phyloP scores from a whole-genome alignment of 2,113 vertebrate species.

The Microcebus tavaratra region DNA sequence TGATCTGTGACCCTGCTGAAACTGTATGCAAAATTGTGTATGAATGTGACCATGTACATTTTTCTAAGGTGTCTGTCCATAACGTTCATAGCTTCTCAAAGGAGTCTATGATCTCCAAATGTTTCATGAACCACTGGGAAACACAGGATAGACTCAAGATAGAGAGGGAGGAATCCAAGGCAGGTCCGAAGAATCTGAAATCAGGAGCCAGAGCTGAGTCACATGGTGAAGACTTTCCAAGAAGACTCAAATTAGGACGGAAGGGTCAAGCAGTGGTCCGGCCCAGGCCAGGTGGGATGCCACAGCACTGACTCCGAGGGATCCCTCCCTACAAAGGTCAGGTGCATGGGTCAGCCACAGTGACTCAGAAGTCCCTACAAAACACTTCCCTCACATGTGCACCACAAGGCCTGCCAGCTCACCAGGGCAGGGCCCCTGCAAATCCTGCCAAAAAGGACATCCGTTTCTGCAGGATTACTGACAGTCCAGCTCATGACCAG shows the following conservation, averaged over 20 bases:
- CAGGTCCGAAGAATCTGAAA: conserved; percentile 19
- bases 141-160: neutral
- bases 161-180: neutral
- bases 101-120: neutral
- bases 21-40: neutral
- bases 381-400: neutral
- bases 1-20: neutral
- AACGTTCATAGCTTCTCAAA: neutral
- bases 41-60: neutral
- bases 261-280: neutral
- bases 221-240: neutral
- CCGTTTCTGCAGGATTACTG: neutral
- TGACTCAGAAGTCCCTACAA: neutral
- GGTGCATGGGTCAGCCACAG: neutral
- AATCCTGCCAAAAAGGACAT: neutral
- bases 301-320: neutral
- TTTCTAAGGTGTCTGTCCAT: neutral
- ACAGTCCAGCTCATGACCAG: neutral
- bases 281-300: neutral
- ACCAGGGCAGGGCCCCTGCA: neutral
- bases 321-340: neutral
- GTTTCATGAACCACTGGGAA: neutral
- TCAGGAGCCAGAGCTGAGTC: neutral
- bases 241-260: neutral
- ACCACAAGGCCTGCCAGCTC: neutral